phyloP scores from a whole-genome alignment of 2,797 vertebrate species.

The Acestrorhynchus altus region DNA sequence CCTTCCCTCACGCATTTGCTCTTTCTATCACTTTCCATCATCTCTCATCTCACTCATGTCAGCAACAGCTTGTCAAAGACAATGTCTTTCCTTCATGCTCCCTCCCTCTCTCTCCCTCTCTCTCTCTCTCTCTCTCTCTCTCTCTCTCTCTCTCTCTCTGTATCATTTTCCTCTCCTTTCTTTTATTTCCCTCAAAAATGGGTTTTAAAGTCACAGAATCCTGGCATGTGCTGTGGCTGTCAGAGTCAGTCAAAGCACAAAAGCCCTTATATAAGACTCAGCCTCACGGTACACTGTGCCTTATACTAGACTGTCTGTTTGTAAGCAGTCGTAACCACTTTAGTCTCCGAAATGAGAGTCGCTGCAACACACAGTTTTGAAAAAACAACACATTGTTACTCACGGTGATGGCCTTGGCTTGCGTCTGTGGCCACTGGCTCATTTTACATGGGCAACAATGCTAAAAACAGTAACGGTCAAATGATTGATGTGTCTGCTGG shows the following conservation, averaged over 20 bases:
- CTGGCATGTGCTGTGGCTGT: not conserved
- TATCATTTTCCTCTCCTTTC: slow-evolving; percentile 52
- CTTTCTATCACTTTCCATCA: slow-evolving; percentile 53
- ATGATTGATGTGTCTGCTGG: not conserved
- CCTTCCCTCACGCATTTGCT: slow-evolving; percentile 17
- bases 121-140: slow-evolving; percentile 59
- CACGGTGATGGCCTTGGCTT: not conserved
- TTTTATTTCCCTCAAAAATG: slow-evolving; percentile 52
- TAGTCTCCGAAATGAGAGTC: not conserved
- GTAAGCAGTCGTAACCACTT: slow-evolving; percentile 65
- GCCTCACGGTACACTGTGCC: not conserved
- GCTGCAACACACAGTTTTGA: not conserved
- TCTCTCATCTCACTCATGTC: slow-evolving; percentile 73
- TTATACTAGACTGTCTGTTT: slow-evolving; percentile 26
- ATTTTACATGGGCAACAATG: not conserved
- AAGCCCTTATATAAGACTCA: slow-evolving; percentile 19
- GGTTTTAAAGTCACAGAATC: slow-evolving; percentile 3
- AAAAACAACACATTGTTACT: not conserved
- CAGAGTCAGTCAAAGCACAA: slow-evolving; percentile 1
- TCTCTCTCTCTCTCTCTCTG: slow-evolving; percentile 62
- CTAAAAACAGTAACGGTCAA: not conserved
- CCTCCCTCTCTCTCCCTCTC: too few relatives aligned
- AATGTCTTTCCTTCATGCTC: slow-evolving; percentile 57
- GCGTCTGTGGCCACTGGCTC: not conserved
- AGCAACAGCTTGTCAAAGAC: slow-evolving; percentile 77